These are phyloP conservation scores for Mergus octosetaceus DNA, from an alignment of 2,797 vertebrate species.

Conservation along the genomic window DNA sequence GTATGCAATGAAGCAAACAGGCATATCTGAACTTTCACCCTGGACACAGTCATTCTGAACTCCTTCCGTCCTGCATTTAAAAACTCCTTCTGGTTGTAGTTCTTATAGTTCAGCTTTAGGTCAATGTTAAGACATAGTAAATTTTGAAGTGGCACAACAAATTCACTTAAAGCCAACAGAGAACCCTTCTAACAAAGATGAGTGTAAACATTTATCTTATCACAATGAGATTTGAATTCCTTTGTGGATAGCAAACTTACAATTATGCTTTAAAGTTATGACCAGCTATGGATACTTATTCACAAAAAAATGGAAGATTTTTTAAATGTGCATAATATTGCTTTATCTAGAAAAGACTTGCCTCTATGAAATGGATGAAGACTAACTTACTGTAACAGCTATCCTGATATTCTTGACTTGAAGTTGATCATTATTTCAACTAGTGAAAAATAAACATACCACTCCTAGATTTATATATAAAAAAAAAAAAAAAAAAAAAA, in stretches of 20 bases:
- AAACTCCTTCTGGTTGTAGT: not conserved
- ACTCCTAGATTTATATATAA: not conserved
- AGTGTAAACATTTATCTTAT: not conserved
- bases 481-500: not conserved
- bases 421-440: not conserved
- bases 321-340: not conserved
- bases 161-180: not conserved
- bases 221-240: not conserved
- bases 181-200: not conserved
- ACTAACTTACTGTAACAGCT: not conserved
- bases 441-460: not conserved
- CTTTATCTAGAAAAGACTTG: not conserved
- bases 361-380: not conserved
- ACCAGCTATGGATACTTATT: not conserved
- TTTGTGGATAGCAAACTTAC: not conserved
- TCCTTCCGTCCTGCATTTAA: not conserved
- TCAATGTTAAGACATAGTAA: not conserved
- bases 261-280: not conserved
- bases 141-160: not conserved
- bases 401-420: not conserved
- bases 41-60: not conserved
- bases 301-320: not conserved
- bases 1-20: not conserved
- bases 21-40: not conserved
- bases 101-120: not conserved